Conservation (phyloP, 2,888 invertebrate genomes). For the Ethmia dodecea region DNA sequence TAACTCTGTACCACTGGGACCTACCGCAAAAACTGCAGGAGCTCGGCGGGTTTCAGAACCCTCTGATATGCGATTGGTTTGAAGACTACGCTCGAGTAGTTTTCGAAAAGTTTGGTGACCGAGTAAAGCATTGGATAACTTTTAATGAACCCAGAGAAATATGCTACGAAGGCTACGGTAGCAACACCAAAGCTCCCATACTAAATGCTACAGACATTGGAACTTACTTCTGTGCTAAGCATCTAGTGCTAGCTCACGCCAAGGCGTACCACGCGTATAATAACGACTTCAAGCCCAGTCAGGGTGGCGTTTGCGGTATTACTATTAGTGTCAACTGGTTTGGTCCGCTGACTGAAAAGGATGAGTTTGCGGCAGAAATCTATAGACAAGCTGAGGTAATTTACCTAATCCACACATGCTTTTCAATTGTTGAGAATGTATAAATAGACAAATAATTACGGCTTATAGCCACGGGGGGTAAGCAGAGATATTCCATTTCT, state of each 20-base stretch:
- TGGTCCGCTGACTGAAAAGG: slow-evolving; percentile 42
- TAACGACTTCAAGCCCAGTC: slow-evolving; percentile 34
- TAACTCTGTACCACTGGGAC: slow-evolving; percentile 73
- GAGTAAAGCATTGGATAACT: slow-evolving; percentile 72
- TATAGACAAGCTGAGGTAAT: slow-evolving; percentile 30
- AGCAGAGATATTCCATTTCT: no score
- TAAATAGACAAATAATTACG: no score
- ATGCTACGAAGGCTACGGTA: slow-evolving; percentile 55
- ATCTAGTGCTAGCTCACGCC: slow-evolving; percentile 71
- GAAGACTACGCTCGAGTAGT: slow-evolving; percentile 55
- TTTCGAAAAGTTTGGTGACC: slow-evolving; percentile 54
- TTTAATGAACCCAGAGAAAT: slow-evolving; percentile 69
- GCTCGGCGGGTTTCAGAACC: slow-evolving; percentile 65
- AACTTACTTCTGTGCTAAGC: slow-evolving; percentile 63
- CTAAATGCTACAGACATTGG: slow-evolving; percentile 50
- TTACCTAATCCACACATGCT: no score
- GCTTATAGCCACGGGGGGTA: no score
- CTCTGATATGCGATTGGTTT: slow-evolving; percentile 53
- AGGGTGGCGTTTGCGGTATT: slow-evolving; percentile 34
- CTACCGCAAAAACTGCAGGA: slow-evolving; percentile 66
- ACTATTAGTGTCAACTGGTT: slow-evolving; percentile 32
- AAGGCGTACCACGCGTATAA: slow-evolving; percentile 49
- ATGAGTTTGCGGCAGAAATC: slow-evolving; percentile 42
- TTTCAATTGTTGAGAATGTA: no score
- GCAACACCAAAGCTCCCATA: slow-evolving; percentile 32